phyloP scores from a whole-genome alignment of 1,140 invertebrate species.

The Pseudomyrmex gracilis region DNA sequence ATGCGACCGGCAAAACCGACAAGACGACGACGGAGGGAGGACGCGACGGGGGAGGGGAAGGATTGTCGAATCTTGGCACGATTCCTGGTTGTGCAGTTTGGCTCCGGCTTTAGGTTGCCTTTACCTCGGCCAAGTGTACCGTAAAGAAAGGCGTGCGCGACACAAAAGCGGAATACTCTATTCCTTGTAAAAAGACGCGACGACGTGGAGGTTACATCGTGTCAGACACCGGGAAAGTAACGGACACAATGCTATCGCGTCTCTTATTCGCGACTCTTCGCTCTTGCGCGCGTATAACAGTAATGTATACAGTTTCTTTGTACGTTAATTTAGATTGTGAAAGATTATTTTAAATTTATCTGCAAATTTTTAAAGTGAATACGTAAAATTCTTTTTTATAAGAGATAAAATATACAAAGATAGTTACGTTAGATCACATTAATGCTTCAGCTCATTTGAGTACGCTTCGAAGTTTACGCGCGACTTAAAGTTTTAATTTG shows the following conservation, averaged over 20 bases:
- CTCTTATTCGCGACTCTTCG: constrained; percentile 7
- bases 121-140: constrained; percentile 55
- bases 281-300: too few relatives aligned
- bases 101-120: constrained; percentile 50
- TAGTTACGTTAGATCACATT: background rate
- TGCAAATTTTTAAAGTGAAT: too few relatives aligned
- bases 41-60: background rate
- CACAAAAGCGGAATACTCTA: constrained; percentile 49
- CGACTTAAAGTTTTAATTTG: background rate
- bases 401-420: background rate
- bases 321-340: too few relatives aligned
- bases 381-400: too few relatives aligned
- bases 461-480: background rate
- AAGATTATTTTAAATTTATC: too few relatives aligned
- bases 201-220: constrained; percentile 10
- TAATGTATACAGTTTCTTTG: too few relatives aligned
- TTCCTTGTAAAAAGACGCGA: constrained; percentile 36
- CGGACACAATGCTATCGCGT: background rate
- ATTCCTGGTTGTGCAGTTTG: constrained; percentile 65
- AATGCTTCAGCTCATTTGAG: background rate
- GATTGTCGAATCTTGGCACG: constrained; percentile 77
- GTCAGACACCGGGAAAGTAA: constrained; percentile 23
- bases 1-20: constrained; percentile 55
- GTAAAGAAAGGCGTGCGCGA: constrained; percentile 52
- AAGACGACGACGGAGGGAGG: constrained; percentile 7